Base-by-base conservation (phyloP, 2,797 vertebrate species). In the Hyperoplus lanceolatus region DNA sequence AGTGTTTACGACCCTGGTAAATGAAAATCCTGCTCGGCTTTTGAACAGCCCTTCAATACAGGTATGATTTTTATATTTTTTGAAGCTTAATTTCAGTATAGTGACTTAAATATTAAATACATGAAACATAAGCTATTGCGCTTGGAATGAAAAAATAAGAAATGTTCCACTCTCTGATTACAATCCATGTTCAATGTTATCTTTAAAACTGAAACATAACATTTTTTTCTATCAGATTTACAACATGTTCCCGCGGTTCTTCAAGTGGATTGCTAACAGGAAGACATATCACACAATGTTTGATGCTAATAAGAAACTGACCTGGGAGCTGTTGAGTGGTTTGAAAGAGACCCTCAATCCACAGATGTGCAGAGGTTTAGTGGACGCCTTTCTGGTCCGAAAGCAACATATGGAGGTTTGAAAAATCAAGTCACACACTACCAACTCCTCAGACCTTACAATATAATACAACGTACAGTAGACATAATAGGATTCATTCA, bases 341-440 rank as follows among this genome's bases (percentile, higher is more conserved):
- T 1, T 91, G 58, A 86, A 71, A 16, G 74, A 87, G 36, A 90
- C 87, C 1, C 68, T 91, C 21, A 80, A 77, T 13, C 84, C 79
- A 39, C 48, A 81, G 16, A 74, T 61, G 75, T 84, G 84, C 83
- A 70, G 87, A 72, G 75, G 87, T 4, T 43, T 89, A 0, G 84
- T 83, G 50, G 90, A 90, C 2, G 48, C 15, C 18, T 91, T 91
- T 29, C 42, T 89, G 55, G 10, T 78, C 18, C 67, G 11, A 4
- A 58, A 88, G 13, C 63, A 79, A 50, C 50, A 58, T 9, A 42
- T 70, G 21, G 65, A 87, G 87, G 89, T 87, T 8, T 2, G 80
- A 0, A 53, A 16, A 12, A 21, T 21, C 21, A 21, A 21, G 21
- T 21, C 21, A 21, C 21, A 21, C 21, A 21, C 21, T 21, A 21